phyloP scores from a whole-genome alignment of 2,888 invertebrate genomes.

The Lysandra coridon region DNA sequence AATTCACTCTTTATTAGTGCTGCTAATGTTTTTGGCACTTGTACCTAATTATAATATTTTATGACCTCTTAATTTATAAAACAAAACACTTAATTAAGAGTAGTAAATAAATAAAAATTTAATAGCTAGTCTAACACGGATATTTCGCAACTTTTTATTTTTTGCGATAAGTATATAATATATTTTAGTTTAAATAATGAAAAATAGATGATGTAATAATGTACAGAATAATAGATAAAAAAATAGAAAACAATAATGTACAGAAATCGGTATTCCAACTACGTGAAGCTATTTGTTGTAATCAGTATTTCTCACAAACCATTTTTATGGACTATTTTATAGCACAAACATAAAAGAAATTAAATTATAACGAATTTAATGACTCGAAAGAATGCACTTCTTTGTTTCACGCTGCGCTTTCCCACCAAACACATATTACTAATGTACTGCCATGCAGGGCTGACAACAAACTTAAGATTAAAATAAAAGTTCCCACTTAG shows the following conservation, averaged over 20 bases:
- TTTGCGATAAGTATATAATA: no score
- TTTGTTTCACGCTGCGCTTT: conserved; percentile 65
- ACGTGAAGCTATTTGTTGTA: background rate
- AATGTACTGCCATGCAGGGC: background rate
- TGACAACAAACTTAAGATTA: background rate
- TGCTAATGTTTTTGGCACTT: background rate
- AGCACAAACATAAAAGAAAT: conserved; percentile 37
- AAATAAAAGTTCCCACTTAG: no score
- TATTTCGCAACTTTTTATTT: background rate
- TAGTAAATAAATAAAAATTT: background rate
- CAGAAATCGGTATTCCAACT: background rate
- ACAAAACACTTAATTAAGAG: background rate
- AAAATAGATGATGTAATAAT: no score
- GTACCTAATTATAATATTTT: background rate
- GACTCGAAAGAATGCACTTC: conserved; percentile 58
- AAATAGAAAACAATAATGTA: background rate
- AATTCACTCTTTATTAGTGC: background rate
- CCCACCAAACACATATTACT: conserved; percentile 53
- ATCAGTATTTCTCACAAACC: background rate
- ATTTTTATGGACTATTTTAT: conserved; percentile 31
- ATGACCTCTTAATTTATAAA: background rate
- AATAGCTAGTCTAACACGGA: background rate
- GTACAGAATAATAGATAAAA: no score
- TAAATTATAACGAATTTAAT: conserved; percentile 49
- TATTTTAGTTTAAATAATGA: no score